Evolutionary conservation across 1,140 invertebrate genomes (phyloP), one percentile per base, ranked within the genome.

Genomic region (Drosophila insularis): DNA sequence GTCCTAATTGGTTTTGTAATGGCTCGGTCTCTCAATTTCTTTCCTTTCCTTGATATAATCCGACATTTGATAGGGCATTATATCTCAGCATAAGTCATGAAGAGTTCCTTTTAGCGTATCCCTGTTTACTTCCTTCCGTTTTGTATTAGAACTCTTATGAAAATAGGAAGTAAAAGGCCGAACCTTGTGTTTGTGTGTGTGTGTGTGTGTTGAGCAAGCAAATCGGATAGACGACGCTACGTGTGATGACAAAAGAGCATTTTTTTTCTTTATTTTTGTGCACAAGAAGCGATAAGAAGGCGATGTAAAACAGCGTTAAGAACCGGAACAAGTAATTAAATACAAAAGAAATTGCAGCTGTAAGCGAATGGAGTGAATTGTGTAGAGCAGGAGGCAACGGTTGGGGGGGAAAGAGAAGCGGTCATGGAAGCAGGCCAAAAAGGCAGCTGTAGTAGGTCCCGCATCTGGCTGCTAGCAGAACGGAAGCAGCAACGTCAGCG

Each of bases 301-400:
- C 78, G 68, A 81, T 78, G 71, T 79, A 72, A 27, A 87, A 81
- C 78, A 82, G 70, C 81, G 81, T 46, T 87, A 87, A 85, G 81
- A 87, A 81, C 84, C 81, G 81, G 82, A 86, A 86, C 74, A 81
- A 87, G 82, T 86, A 87, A 86, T 86, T 86, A 86, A 81, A 87
- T 81, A 71, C 75, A 76, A 79, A 87, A 81, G 79, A 78, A 72
- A 71, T 71, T 56, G 66, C 81, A 75, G 80, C 64, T 63, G 73
- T 58, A 58, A 50, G 8, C 19, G 43, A 21, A 19, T 50, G 8
- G 17, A 50, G 13, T 21, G 17, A 21, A 50, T 10, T 7, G 14
- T 6, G 14, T 14, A 4, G 17, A 7, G 40, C 14, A 14, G 23
- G 2, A 14, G 6, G 6, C 1, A 13, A 10, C 17, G 11, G 50